phyloP scores from a whole-genome alignment of 2,797 vertebrate genomes.

The Limosa lapponica region DNA sequence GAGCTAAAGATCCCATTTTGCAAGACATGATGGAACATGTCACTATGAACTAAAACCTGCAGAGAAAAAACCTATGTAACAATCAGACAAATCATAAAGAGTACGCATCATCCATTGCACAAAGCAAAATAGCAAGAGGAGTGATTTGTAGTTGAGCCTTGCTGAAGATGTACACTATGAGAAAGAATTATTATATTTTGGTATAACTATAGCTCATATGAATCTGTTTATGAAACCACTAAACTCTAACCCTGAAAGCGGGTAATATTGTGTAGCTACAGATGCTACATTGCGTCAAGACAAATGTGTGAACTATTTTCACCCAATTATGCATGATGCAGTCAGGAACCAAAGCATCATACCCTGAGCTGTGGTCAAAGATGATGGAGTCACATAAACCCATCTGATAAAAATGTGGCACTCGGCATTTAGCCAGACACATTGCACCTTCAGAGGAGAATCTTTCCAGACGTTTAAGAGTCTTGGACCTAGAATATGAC shows the following conservation, averaged over 20 bases:
- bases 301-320: constrained; percentile 8
- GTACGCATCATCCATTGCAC: neutral
- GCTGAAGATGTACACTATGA: neutral
- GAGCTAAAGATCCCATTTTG: neutral
- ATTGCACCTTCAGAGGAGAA: neutral
- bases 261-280: neutral
- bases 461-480: neutral
- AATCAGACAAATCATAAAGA: neutral
- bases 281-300: neutral
- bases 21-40: neutral
- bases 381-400: neutral
- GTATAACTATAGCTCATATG: neutral
- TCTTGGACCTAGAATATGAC: neutral
- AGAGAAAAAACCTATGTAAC: neutral
- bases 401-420: neutral
- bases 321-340: neutral
- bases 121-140: neutral
- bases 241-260: neutral
- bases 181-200: neutral
- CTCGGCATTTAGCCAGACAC: neutral
- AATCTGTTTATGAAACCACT: neutral
- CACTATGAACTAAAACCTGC: neutral
- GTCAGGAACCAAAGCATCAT: neutral
- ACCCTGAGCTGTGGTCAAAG: neutral
- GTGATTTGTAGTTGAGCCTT: neutral